Evolutionary conservation across 2,888 invertebrate species (phyloP).

Genomic region (Mayetiola destructor): DNA sequence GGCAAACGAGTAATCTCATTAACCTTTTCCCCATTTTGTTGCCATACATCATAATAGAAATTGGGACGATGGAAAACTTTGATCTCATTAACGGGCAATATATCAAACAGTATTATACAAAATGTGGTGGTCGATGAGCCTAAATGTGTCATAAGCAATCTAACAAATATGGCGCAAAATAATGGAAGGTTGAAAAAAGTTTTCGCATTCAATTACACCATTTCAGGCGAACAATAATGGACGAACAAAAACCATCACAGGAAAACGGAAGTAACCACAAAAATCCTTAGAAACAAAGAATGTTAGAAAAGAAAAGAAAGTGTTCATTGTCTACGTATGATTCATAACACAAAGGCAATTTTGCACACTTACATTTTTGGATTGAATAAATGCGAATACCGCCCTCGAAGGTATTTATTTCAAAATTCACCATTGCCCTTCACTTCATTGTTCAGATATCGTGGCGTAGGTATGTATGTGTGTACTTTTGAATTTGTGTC

Average conservation of each 20-base stretch:
- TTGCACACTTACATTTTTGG: conserved; percentile 8
- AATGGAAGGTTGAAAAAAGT: neutral
- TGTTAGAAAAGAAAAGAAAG: neutral
- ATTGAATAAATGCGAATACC: no score
- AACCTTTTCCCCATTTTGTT: no score
- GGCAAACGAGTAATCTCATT: no score
- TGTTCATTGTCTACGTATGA: neutral
- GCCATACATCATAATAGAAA: no score
- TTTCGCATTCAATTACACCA: neutral
- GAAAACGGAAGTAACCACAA: neutral
- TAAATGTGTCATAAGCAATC: conserved; percentile 12
- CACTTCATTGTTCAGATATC: no score
- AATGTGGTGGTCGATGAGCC: no score
- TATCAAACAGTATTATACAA: conserved; percentile 2
- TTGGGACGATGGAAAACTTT: no score
- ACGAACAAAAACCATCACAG: neutral
- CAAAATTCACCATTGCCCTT: no score
- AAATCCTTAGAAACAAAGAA: neutral
- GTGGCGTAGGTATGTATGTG: no score
- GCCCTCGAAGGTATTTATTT: no score
- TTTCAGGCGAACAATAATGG: neutral
- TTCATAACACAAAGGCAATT: conserved; percentile 5
- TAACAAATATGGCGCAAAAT: no score
- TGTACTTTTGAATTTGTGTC: no score
- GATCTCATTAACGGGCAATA: conserved; percentile 3